Evolutionary conservation across 2,797 vertebrate species (phyloP), one percentile per base, ranked within the genome.

Genomic region (Enteromius treurensis): DNA sequence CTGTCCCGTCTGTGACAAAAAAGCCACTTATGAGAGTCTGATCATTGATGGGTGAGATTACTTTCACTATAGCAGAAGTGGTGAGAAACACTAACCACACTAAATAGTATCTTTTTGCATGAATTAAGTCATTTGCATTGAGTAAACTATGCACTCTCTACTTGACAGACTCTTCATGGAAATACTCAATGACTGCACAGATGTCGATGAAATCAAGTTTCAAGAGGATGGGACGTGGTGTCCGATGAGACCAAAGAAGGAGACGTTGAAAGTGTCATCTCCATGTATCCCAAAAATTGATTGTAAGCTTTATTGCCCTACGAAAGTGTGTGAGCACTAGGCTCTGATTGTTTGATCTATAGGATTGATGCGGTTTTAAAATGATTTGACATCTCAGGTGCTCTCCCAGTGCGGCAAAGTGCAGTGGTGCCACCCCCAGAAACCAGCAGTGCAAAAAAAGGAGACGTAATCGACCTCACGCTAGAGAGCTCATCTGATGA

Each of bases 1-100:
- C 90, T 99, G 98, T 90, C 98, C 97, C 9, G 98, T 99, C 49
- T 99, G 97, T 87, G 98, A 99, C 92, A 98, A 99, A 93, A 98
- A 98, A 89, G 97, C 97, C 83, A 92, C 96, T 15, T 99, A 98
- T 0, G 97, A 99, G 87, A 98, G 96, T 88, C 94, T 99, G 1
- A 99, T 98, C 88, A 92, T 99, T 58, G 98, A 99, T 80, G 98
- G 98, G 98, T 98, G 79, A 91, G 94, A 90, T 21, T 32, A 1
- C 7, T 32, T 55, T 17, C 4, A 3, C 10, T 64, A 10, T 60
- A 32, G 21, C 10, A 1, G 32, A 34, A 9, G 26, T 65, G 8
- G 62, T 64, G 62, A 64, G 29, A 64, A 64, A 64, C 29, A 60
- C n/a, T 60, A 23, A 11, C 68, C 53, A 26, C 40, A 34, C 5